These are phyloP conservation scores for Austrolebias charrua DNA, from an alignment of 2,797 vertebrate genomes.

Conservation along the genomic window DNA sequence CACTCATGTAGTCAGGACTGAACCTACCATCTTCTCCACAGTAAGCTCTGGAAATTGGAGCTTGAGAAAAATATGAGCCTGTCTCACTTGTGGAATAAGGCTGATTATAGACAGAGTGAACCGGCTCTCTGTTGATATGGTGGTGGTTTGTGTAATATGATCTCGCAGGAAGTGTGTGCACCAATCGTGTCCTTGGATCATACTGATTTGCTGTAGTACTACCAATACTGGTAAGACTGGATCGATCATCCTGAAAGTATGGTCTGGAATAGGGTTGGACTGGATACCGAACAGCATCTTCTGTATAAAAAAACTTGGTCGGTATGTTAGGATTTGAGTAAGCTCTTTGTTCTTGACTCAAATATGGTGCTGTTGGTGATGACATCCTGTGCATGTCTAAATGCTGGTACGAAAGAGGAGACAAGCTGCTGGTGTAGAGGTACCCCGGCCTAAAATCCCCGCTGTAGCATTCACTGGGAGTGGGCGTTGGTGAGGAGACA, in stretches of 20 bases:
- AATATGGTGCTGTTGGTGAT: conserved; percentile 80
- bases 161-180: conserved; percentile 79
- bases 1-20: conserved; percentile 74
- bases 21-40: conserved; percentile 81
- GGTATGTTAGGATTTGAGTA: conserved; percentile 85
- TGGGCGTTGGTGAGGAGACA: conserved; percentile 86
- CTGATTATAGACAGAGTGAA: conserved; percentile 72
- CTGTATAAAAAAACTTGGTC: conserved; percentile 90
- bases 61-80: conserved; percentile 84
- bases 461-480: conserved; percentile 90
- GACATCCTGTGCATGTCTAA: conserved; percentile 75
- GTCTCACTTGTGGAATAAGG: conserved; percentile 84
- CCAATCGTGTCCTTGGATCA: conserved; percentile 81
- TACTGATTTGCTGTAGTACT: conserved; percentile 77
- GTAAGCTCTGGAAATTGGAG: conserved; percentile 81
- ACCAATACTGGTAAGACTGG: conserved; percentile 78
- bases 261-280: conserved; percentile 77
- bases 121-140: conserved; percentile 62
- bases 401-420: conserved; percentile 82
- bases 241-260: conserved; percentile 81
- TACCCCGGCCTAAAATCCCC: conserved; percentile 84
- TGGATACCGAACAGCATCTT: conserved; percentile 83
- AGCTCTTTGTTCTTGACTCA: conserved; percentile 83
- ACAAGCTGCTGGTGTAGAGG: conserved; percentile 77
- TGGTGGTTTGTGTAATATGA: conserved; percentile 82